phyloP scores from a whole-genome alignment of 2,888 invertebrate genomes.

The Nomada lathburiana region DNA sequence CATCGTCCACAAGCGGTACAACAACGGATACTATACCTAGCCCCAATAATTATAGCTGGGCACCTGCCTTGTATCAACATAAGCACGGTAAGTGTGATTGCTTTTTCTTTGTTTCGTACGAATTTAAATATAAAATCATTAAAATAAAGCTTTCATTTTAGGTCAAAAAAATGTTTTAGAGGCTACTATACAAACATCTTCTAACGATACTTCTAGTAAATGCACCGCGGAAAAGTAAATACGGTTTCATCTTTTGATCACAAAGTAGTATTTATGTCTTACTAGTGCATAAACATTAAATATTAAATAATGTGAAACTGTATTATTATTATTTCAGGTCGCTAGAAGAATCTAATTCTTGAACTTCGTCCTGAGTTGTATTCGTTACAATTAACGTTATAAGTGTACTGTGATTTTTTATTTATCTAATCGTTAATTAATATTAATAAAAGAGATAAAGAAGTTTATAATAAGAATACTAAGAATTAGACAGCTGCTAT shows the following conservation, averaged over 20 bases:
- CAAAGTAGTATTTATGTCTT: conserved; percentile 6
- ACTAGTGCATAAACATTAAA: not conserved
- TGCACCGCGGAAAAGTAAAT: conserved; percentile 76
- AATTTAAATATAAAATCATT: not conserved
- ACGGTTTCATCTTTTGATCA: conserved; percentile 14
- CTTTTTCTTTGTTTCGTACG: not conserved
- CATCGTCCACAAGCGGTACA: conserved; percentile 64
- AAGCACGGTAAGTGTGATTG: conserved; percentile 73
- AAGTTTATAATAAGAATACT: conserved; percentile 18
- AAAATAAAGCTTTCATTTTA: conserved; percentile 39
- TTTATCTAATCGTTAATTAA: conserved; percentile 45
- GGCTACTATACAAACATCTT: conserved; percentile 62
- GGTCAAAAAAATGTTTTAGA: conserved; percentile 76
- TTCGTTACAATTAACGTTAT: conserved; percentile 45
- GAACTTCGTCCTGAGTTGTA: conserved; percentile 60
- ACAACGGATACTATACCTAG: conserved; percentile 71
- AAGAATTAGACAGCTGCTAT: conserved; percentile 29
- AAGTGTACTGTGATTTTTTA: conserved; percentile 60
- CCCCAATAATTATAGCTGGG: conserved; percentile 80
- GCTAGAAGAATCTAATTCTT: conserved; percentile 65
- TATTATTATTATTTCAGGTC: conserved; percentile 60
- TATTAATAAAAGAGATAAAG: conserved; percentile 36
- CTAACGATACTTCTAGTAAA: conserved; percentile 69
- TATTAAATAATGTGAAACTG: conserved; percentile 1
- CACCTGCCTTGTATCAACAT: conserved; percentile 79